Percentiles rank a stretch among this genome's conserved stretches.
Evolutionary conservation across 2,797 vertebrate genomes (phyloP).

Genomic region (Macrochelys suwanniensis): DNA sequence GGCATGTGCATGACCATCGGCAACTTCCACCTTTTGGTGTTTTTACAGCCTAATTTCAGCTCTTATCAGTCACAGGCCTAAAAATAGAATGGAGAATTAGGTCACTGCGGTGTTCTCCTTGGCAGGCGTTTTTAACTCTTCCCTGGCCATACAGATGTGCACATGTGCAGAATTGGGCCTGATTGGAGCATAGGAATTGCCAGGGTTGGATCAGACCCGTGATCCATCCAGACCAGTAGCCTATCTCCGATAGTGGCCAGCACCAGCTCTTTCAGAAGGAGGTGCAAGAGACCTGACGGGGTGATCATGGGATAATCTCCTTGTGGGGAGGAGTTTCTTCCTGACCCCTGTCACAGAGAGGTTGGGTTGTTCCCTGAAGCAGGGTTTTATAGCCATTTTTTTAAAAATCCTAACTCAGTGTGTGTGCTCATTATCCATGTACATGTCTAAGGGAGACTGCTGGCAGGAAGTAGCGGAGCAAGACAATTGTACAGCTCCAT

Average conservation of each 20-base stretch:
- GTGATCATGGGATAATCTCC: background rate
- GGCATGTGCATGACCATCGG: rapidly evolving
- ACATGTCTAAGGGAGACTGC: background rate
- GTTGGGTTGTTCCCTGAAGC: background rate
- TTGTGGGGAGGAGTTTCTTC: background rate
- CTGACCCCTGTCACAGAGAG: background rate
- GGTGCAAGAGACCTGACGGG: background rate
- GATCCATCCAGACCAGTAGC: background rate
- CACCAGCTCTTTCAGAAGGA: background rate
- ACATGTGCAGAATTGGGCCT: background rate
- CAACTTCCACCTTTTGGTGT: background rate
- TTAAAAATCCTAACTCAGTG: background rate
- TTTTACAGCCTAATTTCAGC: background rate
- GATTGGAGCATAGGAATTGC: background rate
- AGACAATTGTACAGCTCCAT: background rate
- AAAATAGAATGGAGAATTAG: background rate
- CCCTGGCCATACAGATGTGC: rapidly evolving
- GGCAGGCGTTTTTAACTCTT: rapidly evolving
- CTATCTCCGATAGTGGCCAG: background rate
- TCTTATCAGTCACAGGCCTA: background rate
- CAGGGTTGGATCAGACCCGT: background rate
- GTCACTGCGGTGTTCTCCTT: background rate
- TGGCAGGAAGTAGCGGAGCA: background rate
- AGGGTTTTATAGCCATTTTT: background rate
- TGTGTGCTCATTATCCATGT: background rate